A percentile compares a stretch with the other conserved stretches of the same genome.
Evolutionary conservation across 2,888 invertebrate species (phyloP).

Genomic region (Cryptophagus acutangulus): DNA sequence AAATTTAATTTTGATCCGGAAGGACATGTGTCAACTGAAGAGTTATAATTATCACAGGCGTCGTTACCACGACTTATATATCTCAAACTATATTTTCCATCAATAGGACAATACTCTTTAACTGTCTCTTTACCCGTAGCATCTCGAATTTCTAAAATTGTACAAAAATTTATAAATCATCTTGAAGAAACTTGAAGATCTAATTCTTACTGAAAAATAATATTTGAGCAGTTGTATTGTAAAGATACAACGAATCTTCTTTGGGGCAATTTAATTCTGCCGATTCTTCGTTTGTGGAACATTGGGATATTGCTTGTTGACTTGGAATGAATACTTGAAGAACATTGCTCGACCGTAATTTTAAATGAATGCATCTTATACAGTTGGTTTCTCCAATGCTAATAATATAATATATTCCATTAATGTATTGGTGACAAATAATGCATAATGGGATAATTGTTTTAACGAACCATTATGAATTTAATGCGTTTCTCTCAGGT

Average conservation of each 20-base stretch:
- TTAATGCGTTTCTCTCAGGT: too few relatives aligned
- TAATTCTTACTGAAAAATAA: constrained; percentile 56
- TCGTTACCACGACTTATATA: constrained; percentile 51
- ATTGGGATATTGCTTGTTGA: constrained; percentile 52
- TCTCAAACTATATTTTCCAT: constrained; percentile 56
- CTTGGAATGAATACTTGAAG: constrained; percentile 58
- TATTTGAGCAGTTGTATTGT: constrained; percentile 47
- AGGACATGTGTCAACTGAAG: constrained; percentile 58
- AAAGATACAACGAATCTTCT: constrained; percentile 42
- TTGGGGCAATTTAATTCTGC: constrained; percentile 57
- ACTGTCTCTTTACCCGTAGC: constrained; percentile 49
- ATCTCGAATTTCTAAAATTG: constrained; percentile 51
- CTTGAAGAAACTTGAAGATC: not conserved
- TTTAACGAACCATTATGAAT: too few relatives aligned
- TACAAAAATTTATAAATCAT: constrained; percentile 14
- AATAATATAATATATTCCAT: not conserved
- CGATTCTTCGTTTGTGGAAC: constrained; percentile 56
- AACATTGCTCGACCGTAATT: constrained; percentile 56
- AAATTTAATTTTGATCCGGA: constrained; percentile 56
- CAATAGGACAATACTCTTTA: constrained; percentile 60
- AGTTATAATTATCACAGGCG: constrained; percentile 54
- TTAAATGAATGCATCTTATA: constrained; percentile 58
- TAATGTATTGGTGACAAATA: too few relatives aligned
- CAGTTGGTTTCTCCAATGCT: constrained; percentile 56
- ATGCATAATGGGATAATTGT: too few relatives aligned